Base-by-base conservation (phyloP, 2,113 vertebrate species). In the Sander lucioperca region DNA sequence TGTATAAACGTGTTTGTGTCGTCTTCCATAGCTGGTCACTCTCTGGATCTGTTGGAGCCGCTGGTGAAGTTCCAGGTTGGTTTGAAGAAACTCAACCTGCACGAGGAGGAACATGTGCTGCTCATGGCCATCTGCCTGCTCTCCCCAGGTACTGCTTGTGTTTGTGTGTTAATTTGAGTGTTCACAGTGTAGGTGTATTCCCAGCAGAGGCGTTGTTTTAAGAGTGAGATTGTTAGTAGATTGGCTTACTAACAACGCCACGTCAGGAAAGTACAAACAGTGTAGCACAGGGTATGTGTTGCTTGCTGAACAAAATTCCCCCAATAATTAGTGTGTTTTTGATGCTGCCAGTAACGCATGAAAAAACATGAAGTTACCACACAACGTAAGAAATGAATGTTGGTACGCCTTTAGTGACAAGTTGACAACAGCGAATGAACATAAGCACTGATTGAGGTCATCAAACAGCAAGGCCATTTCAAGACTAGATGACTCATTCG, bases 101-200 rank as follows among this genome's bases (percentile, higher is more conserved):
- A 98, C 0, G 97, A 99, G 80, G 97, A 97, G 72, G 98, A 99
- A 36, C 97, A 99, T 0, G 97, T 99, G 66, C 94, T 99, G 74
- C 97, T 99, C 62, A 99, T 99, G 98, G 97, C 96, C 90, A 98
- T 99, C 95, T 99, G 98, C 91, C 96, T 99, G 80, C 94, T 99
- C 74, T 99, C 97, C 78, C 97, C 97, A 92, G 98, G 98, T 97
- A 91, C 68, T 8, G 50, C 74, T 18, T 16, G 13, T 68, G 33
- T 74, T 65, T 64, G 50, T 81, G 56, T 84, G 70, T 68, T 50
- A 2, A 7, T 59, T 2, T 51, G 48, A 39, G 45, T 69, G 13
- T 71, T 82, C 23, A n/a, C 36, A n/a, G n/a, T 30, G 27, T 43
- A 33, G 23, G 10, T 66, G 36, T 69, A 23, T 56, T 64, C 72